Base-by-base conservation (phyloP, 1,140 invertebrate species). In the fruit fly (Drosophila melanogaster) region DNA sequence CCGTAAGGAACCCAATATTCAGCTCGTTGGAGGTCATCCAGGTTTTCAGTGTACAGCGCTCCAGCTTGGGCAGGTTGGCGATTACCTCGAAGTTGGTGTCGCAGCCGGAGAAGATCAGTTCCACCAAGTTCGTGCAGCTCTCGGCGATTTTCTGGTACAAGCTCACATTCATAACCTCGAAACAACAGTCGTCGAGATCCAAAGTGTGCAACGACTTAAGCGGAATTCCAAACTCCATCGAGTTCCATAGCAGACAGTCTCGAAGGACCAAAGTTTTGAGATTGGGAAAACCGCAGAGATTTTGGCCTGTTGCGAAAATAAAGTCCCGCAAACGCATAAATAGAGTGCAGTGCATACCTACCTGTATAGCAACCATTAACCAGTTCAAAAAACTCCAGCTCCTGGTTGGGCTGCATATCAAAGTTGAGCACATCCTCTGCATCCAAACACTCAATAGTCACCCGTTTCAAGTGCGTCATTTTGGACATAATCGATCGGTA, bases 161-260 rank as follows among this genome's bases (percentile, higher is more conserved):
- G n/a, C 79, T 80, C 19, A 79, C 66, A 49, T 79, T 79, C 84
- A 83, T 80, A 4, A 89, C 85, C 55, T 89, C 84, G n/a, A 87
- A 87, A 15, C 85, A 84, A 22, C 84, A 89, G 24, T 89, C 85
- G 22, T 90, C 84, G 24, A 89, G 26, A 1, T 84, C 65, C 6
- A 89, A 24, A 0, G 53, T 30, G 0, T 53, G 57, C 43, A 89
- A 7, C 0, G 69, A 35, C 15, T 46, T 77, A 1, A 90, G 8
- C 0, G 85, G 73, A 38, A 90, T 80, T 3, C 77, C 84, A 11
- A 89, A 89, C 14, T 89, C 84, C 3, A 64, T 54, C 8, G 79
- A 89, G 12, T 90, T 90, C 84, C 85, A 90, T 0, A 89, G 51
- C 0, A 90, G 24, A n/a, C 84, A 89, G 14, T 89, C 80, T 0